A percentile compares a stretch with the other conserved stretches of the same genome.
phyloP scores from a whole-genome alignment of 2,113 vertebrate species.

The Potamarius usumacintae region DNA sequence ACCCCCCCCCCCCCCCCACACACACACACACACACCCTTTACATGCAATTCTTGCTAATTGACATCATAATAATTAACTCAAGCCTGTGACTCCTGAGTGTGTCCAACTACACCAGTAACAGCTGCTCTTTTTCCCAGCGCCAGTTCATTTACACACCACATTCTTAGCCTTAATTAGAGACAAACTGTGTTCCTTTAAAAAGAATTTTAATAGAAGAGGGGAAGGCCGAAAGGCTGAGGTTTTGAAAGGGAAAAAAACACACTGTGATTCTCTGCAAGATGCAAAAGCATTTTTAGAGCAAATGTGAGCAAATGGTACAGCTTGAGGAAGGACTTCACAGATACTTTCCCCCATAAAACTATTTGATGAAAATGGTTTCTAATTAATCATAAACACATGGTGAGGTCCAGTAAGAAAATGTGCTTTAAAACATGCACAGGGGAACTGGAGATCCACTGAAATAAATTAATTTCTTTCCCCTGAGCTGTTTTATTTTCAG shows the following conservation, averaged over 20 bases:
- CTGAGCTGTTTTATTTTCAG: constrained; percentile 62
- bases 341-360: constrained; percentile 50
- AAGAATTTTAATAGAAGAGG: constrained; percentile 26
- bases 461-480: constrained; percentile 58
- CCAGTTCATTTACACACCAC: constrained; percentile 33
- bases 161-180: constrained; percentile 43
- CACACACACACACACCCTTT: too few relatives aligned
- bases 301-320: constrained; percentile 58
- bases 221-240: neutral
- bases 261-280: constrained; percentile 17
- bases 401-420: constrained; percentile 53
- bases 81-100: constrained; percentile 31
- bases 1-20: too few relatives aligned
- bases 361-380: constrained; percentile 65
- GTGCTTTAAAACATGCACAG: constrained; percentile 51
- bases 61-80: constrained; percentile 47
- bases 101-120: constrained; percentile 25
- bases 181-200: constrained; percentile 33
- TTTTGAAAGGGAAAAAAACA: constrained; percentile 2
- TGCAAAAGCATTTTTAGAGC: constrained; percentile 48
- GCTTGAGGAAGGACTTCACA: constrained; percentile 60
- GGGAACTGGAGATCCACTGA: constrained; percentile 58
- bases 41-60: constrained; percentile 41
- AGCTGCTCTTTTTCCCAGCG: constrained; percentile 23
- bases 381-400: constrained; percentile 67